Percentiles rank a stretch among this genome's conserved stretches.
Evolutionary conservation across 2,113 vertebrate genomes (phyloP).

Genomic region (Chaenocephalus aceratus): DNA sequence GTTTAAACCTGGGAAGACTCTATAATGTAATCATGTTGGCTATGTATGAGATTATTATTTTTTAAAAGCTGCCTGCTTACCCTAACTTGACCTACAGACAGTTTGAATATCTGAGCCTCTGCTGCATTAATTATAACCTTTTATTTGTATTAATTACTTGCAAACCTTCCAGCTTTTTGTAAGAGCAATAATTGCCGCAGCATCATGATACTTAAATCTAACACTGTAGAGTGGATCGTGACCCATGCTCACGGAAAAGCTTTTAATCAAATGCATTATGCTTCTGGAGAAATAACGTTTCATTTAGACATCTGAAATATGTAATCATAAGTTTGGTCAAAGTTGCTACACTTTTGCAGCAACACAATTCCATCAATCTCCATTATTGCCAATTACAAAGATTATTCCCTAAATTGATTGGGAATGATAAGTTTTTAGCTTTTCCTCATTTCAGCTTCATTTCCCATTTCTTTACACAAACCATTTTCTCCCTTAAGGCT

Average conservation of each 20-base stretch:
- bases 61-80: neutral
- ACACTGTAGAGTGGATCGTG: neutral
- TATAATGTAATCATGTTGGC: too few relatives aligned
- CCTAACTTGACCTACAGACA: neutral
- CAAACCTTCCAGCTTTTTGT: neutral
- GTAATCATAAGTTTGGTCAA: conserved; percentile 26
- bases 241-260: conserved; percentile 2
- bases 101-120: neutral
- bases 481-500: conserved; percentile 20
- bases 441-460: conserved; percentile 36
- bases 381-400: conserved; percentile 17
- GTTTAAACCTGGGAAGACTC: too few relatives aligned
- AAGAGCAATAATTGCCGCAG: neutral
- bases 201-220: neutral
- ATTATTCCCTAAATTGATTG: conserved; percentile 44
- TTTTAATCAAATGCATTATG: conserved; percentile 24
- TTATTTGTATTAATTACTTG: neutral
- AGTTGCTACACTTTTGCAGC: neutral
- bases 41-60: neutral
- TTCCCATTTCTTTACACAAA: conserved; percentile 25
- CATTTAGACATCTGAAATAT: conserved; percentile 22
- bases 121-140: conserved; percentile 12
- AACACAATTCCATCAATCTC: conserved; percentile 41
- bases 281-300: conserved; percentile 11
- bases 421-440: conserved; percentile 26